phyloP scores from a whole-genome alignment of 1,140 invertebrate genomes.

The Reticulitermes speratus region DNA sequence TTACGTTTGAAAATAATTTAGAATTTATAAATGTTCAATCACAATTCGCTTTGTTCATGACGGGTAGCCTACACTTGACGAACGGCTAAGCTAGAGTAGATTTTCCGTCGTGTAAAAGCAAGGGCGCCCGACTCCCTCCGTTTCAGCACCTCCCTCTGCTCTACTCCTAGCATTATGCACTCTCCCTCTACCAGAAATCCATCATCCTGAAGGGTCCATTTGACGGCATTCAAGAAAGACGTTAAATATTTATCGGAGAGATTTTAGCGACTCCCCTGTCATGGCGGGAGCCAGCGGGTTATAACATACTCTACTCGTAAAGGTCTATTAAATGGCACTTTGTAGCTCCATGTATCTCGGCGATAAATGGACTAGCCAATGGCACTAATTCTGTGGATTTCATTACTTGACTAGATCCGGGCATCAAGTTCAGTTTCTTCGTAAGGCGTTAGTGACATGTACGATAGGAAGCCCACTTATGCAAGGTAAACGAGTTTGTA shows the following conservation, averaged over 20 bases:
- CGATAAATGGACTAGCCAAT: neutral
- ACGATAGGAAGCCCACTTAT: no score
- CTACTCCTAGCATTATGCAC: neutral
- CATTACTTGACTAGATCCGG: neutral
- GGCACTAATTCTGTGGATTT: neutral
- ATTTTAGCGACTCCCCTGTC: neutral
- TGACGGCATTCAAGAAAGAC: constrained; percentile 1
- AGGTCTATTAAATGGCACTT: neutral
- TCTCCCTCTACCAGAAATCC: constrained; percentile 17
- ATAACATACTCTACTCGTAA: neutral
- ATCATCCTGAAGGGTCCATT: constrained; percentile 30
- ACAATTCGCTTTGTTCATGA: neutral
- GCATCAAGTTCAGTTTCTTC: neutral
- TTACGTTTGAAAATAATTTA: no score
- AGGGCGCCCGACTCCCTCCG: neutral
- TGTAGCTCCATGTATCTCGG: neutral
- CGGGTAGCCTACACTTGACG: neutral
- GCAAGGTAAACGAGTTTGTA: neutral
- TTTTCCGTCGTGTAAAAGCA: neutral
- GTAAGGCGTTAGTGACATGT: neutral
- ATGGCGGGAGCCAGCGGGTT: neutral
- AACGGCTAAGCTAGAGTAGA: neutral
- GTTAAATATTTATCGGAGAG: constrained; percentile 28
- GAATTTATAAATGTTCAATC: no score
- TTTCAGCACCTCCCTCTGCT: neutral